These are phyloP conservation scores for Lutraria rhynchaena DNA, from an alignment of 1,140 invertebrate species.

Conservation along the genomic window DNA sequence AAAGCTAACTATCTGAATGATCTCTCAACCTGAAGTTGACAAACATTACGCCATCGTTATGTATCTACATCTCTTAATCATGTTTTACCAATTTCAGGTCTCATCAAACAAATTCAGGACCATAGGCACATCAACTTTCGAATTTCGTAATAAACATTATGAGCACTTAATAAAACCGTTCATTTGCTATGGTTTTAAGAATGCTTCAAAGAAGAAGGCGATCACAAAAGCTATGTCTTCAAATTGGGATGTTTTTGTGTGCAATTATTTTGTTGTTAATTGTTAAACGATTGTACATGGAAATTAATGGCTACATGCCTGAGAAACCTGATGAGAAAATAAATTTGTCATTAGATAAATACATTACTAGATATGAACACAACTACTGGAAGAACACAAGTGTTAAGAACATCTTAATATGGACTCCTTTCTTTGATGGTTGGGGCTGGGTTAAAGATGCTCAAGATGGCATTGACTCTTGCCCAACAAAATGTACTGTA, in stretches of 20 bases:
- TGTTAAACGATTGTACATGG: slow-evolving; percentile 7
- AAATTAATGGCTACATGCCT: slow-evolving; percentile 25
- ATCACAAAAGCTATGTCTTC: slow-evolving; percentile 10
- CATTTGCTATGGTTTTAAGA: neutral
- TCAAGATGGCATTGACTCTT: slow-evolving; percentile 3
- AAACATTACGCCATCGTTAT: too few relatives aligned
- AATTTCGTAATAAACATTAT: too few relatives aligned
- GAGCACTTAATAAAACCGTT: too few relatives aligned
- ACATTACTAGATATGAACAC: slow-evolving; percentile 41
- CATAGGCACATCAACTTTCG: too few relatives aligned
- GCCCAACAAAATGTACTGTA: slow-evolving; percentile 19
- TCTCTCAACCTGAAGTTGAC: too few relatives aligned
- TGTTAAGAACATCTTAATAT: slow-evolving; percentile 41
- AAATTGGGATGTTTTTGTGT: slow-evolving; percentile 12
- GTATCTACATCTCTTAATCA: too few relatives aligned
- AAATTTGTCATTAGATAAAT: slow-evolving; percentile 44
- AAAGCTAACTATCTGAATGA: too few relatives aligned
- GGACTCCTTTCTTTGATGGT: slow-evolving; percentile 47
- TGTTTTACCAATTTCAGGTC: too few relatives aligned
- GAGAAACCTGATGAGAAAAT: slow-evolving; percentile 32
- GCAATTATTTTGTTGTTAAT: slow-evolving; percentile 10
- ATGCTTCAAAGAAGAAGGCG: neutral
- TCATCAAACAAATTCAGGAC: too few relatives aligned
- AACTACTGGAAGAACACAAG: slow-evolving; percentile 22
- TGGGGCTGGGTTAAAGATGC: slow-evolving; percentile 46